Conservation (phyloP, 2,113 vertebrate species). For the Butorides virescens region DNA sequence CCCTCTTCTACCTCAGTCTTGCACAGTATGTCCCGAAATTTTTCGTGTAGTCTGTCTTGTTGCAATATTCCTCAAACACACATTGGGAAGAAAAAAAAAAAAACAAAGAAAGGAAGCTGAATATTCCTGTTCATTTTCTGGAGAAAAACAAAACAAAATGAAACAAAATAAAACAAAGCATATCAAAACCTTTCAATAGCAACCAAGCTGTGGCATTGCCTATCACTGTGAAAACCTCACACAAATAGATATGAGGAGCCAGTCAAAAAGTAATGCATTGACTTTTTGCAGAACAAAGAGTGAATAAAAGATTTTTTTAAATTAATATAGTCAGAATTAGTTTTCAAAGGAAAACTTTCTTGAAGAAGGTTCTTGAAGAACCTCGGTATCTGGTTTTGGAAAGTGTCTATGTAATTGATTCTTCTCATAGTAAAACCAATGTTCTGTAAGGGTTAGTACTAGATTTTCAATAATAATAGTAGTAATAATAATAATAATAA, state of each 20-base stretch:
- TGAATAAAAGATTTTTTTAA: not conserved
- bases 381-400: not conserved
- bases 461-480: not conserved
- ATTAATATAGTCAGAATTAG: not conserved
- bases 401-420: not conserved
- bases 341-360: not conserved
- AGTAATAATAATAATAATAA: not conserved
- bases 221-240: not conserved
- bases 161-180: not conserved
- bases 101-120: not conserved
- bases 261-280: not conserved
- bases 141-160: not conserved
- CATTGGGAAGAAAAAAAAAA: accelerated
- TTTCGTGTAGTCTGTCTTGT: not conserved
- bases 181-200: not conserved
- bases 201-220: not conserved
- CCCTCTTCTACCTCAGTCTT: not conserved
- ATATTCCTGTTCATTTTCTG: not conserved
- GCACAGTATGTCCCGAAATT: not conserved
- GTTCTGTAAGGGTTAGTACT: not conserved
- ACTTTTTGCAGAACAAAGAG: not conserved
- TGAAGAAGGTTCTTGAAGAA: too few relatives aligned
- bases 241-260: not conserved
- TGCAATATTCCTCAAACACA: not conserved
- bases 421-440: not conserved